Evolutionary conservation across 2,113 vertebrate species (phyloP).

Genomic region (Orycteropus afer): DNA sequence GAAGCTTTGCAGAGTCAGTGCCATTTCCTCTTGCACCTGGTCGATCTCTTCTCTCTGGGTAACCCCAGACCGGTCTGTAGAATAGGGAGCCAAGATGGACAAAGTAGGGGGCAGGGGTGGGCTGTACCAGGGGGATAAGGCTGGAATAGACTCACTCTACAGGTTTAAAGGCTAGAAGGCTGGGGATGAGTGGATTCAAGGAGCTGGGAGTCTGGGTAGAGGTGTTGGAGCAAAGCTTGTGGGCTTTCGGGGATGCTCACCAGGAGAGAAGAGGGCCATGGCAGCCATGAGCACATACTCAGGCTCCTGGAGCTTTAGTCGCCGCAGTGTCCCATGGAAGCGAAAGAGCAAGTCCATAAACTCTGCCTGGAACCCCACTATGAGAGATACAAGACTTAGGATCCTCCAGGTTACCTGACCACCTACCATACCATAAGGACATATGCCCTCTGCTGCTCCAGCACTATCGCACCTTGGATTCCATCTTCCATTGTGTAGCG

Average conservation of each 20-base stretch:
- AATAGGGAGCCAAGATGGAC: accelerated
- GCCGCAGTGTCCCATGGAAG: slow-evolving; percentile 88
- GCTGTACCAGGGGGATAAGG: background rate
- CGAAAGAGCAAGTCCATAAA: slow-evolving; percentile 88
- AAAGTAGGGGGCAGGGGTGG: too few species aligned
- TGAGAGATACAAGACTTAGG: accelerated
- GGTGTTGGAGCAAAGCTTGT: background rate
- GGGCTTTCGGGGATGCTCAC: slow-evolving; percentile 73
- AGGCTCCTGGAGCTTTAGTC: slow-evolving; percentile 84
- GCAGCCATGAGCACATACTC: slow-evolving; percentile 89
- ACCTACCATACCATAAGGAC: background rate
- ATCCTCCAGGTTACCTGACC: background rate
- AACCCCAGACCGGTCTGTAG: slow-evolving; percentile 74
- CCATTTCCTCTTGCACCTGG: slow-evolving; percentile 81
- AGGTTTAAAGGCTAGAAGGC: background rate
- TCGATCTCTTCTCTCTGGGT: slow-evolving; percentile 67
- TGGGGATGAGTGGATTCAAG: background rate
- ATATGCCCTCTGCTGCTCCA: accelerated
- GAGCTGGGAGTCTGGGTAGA: background rate
- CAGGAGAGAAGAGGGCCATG: slow-evolving; percentile 88
- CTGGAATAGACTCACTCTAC: background rate
- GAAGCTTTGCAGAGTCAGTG: slow-evolving; percentile 82
- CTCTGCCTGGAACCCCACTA: slow-evolving; percentile 89
- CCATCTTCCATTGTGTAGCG: slow-evolving; percentile 77
- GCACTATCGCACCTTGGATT: slow-evolving; percentile 63